Base-by-base conservation (phyloP, 2,113 vertebrate species). In the Gallinago undulata region DNA sequence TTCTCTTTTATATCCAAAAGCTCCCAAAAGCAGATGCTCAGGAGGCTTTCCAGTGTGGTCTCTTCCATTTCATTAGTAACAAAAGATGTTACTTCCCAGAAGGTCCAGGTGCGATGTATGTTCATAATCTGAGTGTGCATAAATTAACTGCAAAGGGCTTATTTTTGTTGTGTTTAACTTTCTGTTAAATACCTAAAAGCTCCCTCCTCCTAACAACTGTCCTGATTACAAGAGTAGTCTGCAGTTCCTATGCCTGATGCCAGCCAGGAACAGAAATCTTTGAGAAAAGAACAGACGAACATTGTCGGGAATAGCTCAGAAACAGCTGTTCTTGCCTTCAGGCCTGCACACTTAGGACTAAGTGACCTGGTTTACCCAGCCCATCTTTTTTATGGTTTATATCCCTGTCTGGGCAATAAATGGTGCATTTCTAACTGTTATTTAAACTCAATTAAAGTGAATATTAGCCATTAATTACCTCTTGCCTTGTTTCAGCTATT, bases 291-390 rank as follows among this genome's bases (percentile, higher is more conserved):
- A 41, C 28, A 93, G 70, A 59, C 11, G 77, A 89, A 80, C 25
- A 23, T 64, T 37, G 18, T 12, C 1, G 4, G 56, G 79, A 89
- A 78, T 10, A 67, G 27, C 72, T 90, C 14, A 30, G 68, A 55
- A 95, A 63, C 89, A 92, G 68, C 86, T 92, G 86, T 18, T 90
- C 72, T 80, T 88, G 75, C 91, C 91, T 67, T 47, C 2, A 18
- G 91, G 76, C 64, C 33, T 13, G 5, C 59, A 50, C 47, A 18
- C 23, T 67, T 63, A 69, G 64, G n/a, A n/a, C 63, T 84, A 89
- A 33, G 68, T 89, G 92, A 90, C 93, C 89, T 81, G 63, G 25
- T 87, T 97, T 84, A 80, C 31, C 37, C 63, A 87, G 37, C 23
- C n/a, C 27, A 70, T 22, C 24, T 23, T 66, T 82, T 82, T 79